Base-by-base conservation (phyloP, 2,113 vertebrate genomes). In the Pseudopodoces humilis region DNA sequence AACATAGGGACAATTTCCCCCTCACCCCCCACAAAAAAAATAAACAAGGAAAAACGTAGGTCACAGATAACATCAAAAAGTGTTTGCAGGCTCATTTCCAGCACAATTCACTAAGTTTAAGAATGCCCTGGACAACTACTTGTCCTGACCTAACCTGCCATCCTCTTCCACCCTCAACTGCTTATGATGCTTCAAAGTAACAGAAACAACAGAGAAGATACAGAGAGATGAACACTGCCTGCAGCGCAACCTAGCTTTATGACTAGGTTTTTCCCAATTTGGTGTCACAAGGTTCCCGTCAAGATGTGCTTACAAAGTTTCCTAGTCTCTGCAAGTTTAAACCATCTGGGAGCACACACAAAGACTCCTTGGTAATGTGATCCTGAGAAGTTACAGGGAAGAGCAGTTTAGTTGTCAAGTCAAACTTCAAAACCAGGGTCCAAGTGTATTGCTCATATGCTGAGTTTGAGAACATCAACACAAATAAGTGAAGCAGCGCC, bases 1-100 rank as follows among this genome's bases (percentile, higher is more conserved):
- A 86, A 64, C 2, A 3, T 0, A 1, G 13, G 9, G 15, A 53
- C 7, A 63, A 7, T 35, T 35, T 9, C 14, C 6, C 2, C 1
- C 1, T 1, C 8, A 5, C 7, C 2, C 1, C 1, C 6, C 5
- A 6, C 2, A 7, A 28, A 76, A 44, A 76, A 24, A 63, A 49
- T 14, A 79, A 83, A 71, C 6, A 60, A 49, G 15, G 25, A 35
- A 80, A 86, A 79, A 58, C 25, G 15, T 30, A 58, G 16, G n/a
- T 83, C 39, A 33, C 30, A 63, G 11, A 16, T 13, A 77, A 59
- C 23, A 41, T 77, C 23, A 41, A 27, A 80, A 60, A 39, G 20
- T 4, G 3, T 75, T 63, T 90, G 35, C 10, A 79, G 47, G 37
- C 15, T 53, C n/a, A 76, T 35, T 25, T 79, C n/a, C 31, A 88